phyloP scores from a whole-genome alignment of 2,797 vertebrate genomes.

The Fringilla coelebs region DNA sequence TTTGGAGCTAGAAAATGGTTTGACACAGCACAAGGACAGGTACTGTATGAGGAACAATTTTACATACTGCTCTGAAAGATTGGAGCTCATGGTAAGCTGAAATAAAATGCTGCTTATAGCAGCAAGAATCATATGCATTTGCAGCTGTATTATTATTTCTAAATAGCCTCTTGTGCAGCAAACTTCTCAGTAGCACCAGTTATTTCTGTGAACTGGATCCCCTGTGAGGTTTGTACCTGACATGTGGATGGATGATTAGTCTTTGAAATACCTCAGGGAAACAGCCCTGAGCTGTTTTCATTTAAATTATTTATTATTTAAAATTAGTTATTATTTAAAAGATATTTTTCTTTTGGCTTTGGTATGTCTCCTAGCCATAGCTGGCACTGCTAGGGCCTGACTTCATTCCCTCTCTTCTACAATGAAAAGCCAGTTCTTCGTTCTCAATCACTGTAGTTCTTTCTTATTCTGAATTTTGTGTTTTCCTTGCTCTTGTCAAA shows the following conservation, averaged over 20 bases:
- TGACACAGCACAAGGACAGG: background rate
- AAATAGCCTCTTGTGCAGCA: conserved; percentile 2
- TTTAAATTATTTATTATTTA: background rate
- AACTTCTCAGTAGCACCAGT: background rate
- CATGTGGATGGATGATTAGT: background rate
- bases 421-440: background rate
- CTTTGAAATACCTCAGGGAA: background rate
- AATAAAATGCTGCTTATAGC: conserved; percentile 16
- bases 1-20: background rate
- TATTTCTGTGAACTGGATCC: conserved; percentile 22
- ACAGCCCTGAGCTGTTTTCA: background rate
- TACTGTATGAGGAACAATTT: background rate
- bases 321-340: background rate
- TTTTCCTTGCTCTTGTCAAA: background rate
- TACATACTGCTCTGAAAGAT: background rate
- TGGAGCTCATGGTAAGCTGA: background rate
- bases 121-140: conserved; percentile 15
- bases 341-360: background rate
- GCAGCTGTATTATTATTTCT: conserved; percentile 35
- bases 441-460: background rate
- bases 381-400: background rate
- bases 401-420: background rate
- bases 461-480: background rate
- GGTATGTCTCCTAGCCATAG: background rate
- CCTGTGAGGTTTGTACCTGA: background rate